Evolutionary conservation across 2,888 invertebrate genomes (phyloP), one percentile per base, ranked within the genome.

Genomic region (Hesperia comma): DNA sequence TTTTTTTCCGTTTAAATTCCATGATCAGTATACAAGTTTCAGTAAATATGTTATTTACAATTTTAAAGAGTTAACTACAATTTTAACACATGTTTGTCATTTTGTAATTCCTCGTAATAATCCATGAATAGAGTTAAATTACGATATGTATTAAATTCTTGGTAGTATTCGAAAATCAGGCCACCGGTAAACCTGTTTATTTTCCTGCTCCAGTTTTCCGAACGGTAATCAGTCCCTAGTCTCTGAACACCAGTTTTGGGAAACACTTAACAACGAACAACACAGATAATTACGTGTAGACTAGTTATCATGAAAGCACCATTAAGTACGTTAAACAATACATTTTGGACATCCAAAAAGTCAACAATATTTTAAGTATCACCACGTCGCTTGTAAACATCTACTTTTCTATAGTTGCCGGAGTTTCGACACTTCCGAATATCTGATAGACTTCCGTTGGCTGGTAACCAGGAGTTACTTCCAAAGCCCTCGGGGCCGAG

Each of bases 241-340:
- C 17, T 19, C 17, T 14, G 46, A 19, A 49, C 46, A n/a, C n/a
- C 15, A 46, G 46, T 17, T 46, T 46, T 46, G 1, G 7, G 17
- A 46, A 17, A 49, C 19, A 19, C 19, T 19, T 10, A 49, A 19
- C n/a, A 5, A 6, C 15, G 2, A 46, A 17, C 46, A 46, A 51
- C 15, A 51, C 21, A 51, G 12, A 51, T 21, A 53, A 6, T 49
- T 5, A 8, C n/a, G n/a, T 15, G 32, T 14, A 58, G 58, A 64
- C 64, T 58, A 58, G 64, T 58, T 58, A 19, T 6, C 10, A 64
- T 51, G 40, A 37, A 40, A 64, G 64, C 64, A 64, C 64, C 64
- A 58, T 64, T 64, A 64, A 41, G 53, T 58, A 63, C 49, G 14
- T 21, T 41, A 12, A 56, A 19, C 46, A 26, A n/a, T 56, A 46